phyloP scores from a whole-genome alignment of 2,113 vertebrate genomes.

The Tautogolabrus adspersus region DNA sequence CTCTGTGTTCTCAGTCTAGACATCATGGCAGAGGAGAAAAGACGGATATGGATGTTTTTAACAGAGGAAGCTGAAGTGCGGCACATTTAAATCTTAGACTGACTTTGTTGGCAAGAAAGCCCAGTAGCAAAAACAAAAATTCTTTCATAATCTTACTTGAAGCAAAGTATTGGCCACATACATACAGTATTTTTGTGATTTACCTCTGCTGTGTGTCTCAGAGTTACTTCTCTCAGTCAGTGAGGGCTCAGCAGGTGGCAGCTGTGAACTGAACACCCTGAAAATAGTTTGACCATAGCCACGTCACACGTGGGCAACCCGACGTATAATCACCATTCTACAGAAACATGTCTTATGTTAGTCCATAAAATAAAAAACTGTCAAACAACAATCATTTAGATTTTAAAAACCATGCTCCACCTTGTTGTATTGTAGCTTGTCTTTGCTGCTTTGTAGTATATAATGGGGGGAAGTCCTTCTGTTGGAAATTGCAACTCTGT shows the following conservation, averaged over 20 bases:
- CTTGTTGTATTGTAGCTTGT: not conserved
- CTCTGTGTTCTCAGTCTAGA: not conserved
- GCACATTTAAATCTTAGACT: too few species aligned
- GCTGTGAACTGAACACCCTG: slow-evolving; percentile 34
- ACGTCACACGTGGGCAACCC: not conserved
- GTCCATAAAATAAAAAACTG: too few species aligned
- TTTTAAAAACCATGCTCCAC: not conserved
- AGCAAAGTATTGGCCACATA: not conserved
- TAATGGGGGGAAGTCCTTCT: too few species aligned
- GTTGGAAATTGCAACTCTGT: not conserved
- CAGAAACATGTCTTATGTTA: too few species aligned
- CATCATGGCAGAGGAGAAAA: not conserved
- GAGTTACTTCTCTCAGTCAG: slow-evolving; percentile 31
- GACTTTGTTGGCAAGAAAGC: not conserved
- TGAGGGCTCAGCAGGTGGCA: slow-evolving; percentile 36
- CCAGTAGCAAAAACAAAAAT: too few species aligned
- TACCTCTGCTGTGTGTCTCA: slow-evolving; percentile 6
- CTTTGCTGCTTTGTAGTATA: too few species aligned
- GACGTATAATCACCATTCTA: too few species aligned
- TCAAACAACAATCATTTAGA: not conserved
- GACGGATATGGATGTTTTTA: not conserved
- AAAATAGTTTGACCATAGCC: slow-evolving; percentile 14
- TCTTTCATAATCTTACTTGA: too few species aligned
- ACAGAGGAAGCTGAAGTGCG: not conserved
- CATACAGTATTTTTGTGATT: slow-evolving; percentile 14